These are phyloP conservation scores for Caenorhabditis remanei DNA, from an alignment of 1,140 invertebrate species.

Conservation along the genomic window DNA sequence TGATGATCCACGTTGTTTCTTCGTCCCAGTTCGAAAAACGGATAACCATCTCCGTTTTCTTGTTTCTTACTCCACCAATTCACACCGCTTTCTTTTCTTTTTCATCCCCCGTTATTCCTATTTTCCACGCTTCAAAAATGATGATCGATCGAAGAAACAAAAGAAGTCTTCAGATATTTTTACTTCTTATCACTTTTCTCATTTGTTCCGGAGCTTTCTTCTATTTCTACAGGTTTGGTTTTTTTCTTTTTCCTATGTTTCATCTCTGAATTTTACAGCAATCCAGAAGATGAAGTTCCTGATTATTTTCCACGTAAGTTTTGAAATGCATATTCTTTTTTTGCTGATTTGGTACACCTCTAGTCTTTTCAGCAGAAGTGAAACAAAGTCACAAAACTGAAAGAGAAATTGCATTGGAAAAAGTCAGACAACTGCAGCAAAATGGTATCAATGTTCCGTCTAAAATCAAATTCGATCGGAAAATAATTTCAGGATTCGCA, in stretches of 20 bases:
- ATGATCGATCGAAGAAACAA: slow-evolving; percentile 34
- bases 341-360: not conserved
- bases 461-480: not conserved
- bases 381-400: not conserved
- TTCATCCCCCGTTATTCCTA: not conserved
- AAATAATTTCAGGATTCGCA: not conserved
- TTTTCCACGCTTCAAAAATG: slow-evolving; percentile 13
- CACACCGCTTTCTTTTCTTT: not conserved
- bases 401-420: slow-evolving; percentile 8
- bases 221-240: slow-evolving; percentile 7
- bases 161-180: slow-evolving; percentile 30
- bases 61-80: not conserved
- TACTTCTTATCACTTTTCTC: slow-evolving; percentile 15
- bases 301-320: slow-evolving; percentile 31
- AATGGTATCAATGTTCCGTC: not conserved
- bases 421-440: not conserved
- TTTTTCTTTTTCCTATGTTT: too few species aligned
- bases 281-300: slow-evolving; percentile 11
- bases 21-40: slow-evolving; percentile 6
- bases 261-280: not conserved
- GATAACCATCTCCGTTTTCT: slow-evolving; percentile 12
- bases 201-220: not conserved
- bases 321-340: too few species aligned
- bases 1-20: slow-evolving; percentile 24
- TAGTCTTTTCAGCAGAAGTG: slow-evolving; percentile 4